These are phyloP conservation scores for Labrus mixtus DNA, from an alignment of 2,113 vertebrate species.

Conservation along the genomic window DNA sequence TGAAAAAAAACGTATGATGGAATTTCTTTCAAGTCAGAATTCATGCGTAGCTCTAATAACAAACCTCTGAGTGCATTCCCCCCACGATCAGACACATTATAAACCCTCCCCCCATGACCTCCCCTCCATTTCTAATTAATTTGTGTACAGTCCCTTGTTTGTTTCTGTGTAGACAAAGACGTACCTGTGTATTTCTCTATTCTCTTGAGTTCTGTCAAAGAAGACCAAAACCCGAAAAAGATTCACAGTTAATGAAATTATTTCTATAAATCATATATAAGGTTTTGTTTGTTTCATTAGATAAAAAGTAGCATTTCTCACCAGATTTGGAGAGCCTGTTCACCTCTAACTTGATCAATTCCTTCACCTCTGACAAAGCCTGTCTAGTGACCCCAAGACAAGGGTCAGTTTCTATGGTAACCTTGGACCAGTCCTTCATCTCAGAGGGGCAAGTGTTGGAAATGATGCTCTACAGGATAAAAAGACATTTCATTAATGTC, in stretches of 20 bases:
- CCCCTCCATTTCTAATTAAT: background rate
- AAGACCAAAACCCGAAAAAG: background rate
- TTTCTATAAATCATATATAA: no score
- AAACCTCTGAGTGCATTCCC: no score
- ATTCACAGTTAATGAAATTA: background rate
- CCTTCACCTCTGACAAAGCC: constrained; percentile 74
- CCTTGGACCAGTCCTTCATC: constrained; percentile 82
- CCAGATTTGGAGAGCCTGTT: constrained; percentile 81
- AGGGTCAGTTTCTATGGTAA: constrained; percentile 79
- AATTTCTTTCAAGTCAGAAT: no score
- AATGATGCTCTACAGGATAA: constrained; percentile 45
- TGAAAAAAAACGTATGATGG: no score
- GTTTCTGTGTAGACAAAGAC: background rate
- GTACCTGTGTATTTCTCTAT: constrained; percentile 81
- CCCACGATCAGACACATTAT: no score
- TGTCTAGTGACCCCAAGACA: constrained; percentile 80
- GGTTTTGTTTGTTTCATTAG: background rate
- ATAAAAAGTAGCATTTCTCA: constrained; percentile 34
- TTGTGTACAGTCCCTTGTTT: background rate
- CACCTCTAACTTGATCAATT: constrained; percentile 74
- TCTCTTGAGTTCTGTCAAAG: constrained; percentile 78
- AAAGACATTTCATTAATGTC: background rate
- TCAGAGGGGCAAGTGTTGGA: constrained; percentile 36
- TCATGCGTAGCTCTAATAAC: no score
- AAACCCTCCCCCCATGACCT: no score